These are phyloP conservation scores for Campylorhamphus procurvoides DNA, from an alignment of 2,113 vertebrate species.

Conservation along the genomic window DNA sequence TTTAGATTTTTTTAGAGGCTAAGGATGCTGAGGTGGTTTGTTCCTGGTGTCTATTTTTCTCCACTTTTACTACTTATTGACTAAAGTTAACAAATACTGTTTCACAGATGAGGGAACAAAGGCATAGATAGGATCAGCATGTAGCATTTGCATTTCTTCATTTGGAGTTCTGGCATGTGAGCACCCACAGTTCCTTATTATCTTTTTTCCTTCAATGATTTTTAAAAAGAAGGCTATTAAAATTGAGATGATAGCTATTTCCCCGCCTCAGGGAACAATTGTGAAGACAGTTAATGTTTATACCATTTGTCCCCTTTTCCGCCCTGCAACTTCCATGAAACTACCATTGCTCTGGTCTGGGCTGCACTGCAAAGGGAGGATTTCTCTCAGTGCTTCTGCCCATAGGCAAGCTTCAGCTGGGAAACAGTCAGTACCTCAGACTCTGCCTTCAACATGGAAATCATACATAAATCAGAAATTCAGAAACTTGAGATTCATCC, in stretches of 20 bases:
- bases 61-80: background rate
- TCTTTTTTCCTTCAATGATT: slow-evolving; percentile 37
- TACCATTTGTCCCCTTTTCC: background rate
- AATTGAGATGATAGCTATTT: slow-evolving; percentile 11
- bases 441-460: background rate
- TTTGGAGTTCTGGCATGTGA: background rate
- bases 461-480: background rate
- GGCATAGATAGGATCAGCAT: slow-evolving; percentile 24
- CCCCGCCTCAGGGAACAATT: background rate
- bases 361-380: background rate
- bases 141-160: slow-evolving; percentile 30
- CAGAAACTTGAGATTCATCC: background rate
- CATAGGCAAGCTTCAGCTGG: background rate
- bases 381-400: background rate
- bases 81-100: background rate
- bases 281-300: slow-evolving; percentile 28
- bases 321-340: background rate
- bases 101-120: slow-evolving; percentile 58
- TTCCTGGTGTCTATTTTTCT: background rate
- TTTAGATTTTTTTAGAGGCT: background rate
- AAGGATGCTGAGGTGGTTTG: background rate
- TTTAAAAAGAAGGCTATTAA: slow-evolving; percentile 28
- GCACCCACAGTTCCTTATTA: background rate
- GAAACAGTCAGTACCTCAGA: background rate
- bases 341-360: background rate